A percentile compares a stretch with the other conserved stretches of the same genome.
Evolutionary conservation across 2,113 vertebrate species (phyloP).

Genomic region (Nycticorax nycticorax): DNA sequence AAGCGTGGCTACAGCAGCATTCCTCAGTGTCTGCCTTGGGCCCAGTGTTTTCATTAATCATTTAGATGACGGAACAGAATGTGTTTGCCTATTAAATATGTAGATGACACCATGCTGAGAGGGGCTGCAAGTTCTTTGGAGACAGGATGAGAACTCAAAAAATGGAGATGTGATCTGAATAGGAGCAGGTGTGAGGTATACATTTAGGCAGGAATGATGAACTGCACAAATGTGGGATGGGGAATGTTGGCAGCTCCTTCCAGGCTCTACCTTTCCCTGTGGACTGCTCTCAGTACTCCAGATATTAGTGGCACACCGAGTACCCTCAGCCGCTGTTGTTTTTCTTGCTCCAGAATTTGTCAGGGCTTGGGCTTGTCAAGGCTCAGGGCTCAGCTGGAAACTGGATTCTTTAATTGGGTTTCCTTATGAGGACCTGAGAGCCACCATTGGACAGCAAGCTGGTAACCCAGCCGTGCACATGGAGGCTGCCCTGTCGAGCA

Average conservation of each 20-base stretch:
- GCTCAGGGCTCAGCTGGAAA: neutral
- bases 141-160: constrained; percentile 57
- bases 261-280: constrained; percentile 43
- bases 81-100: constrained; percentile 66
- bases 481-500: neutral
- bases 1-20: constrained; percentile 25
- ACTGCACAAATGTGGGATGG: constrained; percentile 66
- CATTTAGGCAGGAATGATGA: constrained; percentile 69
- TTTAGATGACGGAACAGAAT: constrained; percentile 56
- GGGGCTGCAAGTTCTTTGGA: neutral
- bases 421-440: constrained; percentile 29
- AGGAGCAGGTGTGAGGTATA: constrained; percentile 66
- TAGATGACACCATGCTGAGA: constrained; percentile 53
- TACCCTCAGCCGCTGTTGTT: constrained; percentile 4
- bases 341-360: constrained; percentile 24
- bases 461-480: neutral
- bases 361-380: neutral
- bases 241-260: constrained; percentile 66
- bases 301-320: neutral
- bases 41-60: constrained; percentile 62
- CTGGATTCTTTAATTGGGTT: neutral
- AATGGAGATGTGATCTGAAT: constrained; percentile 70
- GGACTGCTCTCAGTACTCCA: neutral
- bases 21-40: constrained; percentile 29
- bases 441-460: neutral